Percentiles rank a stretch among this genome's conserved stretches.
Conservation (phyloP, 2,888 invertebrate species). For the Nemotelus pantherinus region DNA sequence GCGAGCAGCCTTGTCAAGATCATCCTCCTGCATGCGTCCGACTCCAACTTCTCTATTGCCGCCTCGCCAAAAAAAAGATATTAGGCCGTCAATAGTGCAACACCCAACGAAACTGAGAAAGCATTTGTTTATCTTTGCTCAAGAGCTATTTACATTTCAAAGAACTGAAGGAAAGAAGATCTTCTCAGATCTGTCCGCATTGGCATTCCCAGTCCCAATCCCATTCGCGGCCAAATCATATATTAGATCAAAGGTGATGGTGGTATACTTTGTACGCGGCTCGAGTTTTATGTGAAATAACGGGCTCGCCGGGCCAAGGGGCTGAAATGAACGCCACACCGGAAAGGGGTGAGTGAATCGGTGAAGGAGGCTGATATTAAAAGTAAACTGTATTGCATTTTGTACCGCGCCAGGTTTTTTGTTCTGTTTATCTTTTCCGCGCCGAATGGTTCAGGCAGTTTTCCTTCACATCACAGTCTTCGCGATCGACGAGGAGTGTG, state of each 20-base stretch:
- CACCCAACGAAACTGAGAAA: background rate
- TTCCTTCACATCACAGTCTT: background rate
- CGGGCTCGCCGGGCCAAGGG: background rate
- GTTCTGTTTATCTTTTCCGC: slow-evolving; percentile 32
- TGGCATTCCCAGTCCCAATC: background rate
- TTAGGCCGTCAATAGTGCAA: background rate
- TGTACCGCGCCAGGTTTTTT: background rate
- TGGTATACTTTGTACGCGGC: background rate
- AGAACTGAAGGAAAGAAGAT: slow-evolving; percentile 31
- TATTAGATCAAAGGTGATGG: slow-evolving; percentile 29
- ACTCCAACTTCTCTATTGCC: too few species aligned
- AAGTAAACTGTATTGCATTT: slow-evolving; percentile 31
- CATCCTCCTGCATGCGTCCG: too few species aligned
- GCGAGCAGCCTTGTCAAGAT: too few species aligned
- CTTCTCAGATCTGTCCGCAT: slow-evolving; percentile 6
- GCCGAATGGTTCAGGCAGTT: slow-evolving; percentile 12
- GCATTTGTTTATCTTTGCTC: slow-evolving; percentile 35
- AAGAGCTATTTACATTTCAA: slow-evolving; percentile 39
- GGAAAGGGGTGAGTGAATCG: slow-evolving; percentile 8
- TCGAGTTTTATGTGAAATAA: background rate
- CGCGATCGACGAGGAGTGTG: too few species aligned
- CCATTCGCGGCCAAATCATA: background rate
- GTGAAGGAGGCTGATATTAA: slow-evolving; percentile 10
- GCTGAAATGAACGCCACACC: background rate
- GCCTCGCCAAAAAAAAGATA: too few species aligned